Evolutionary conservation across 53 echinoderm and acorn worm species (phyloP), one percentile per base, ranked within the genome.

Genomic region (Luidia sarsii): DNA sequence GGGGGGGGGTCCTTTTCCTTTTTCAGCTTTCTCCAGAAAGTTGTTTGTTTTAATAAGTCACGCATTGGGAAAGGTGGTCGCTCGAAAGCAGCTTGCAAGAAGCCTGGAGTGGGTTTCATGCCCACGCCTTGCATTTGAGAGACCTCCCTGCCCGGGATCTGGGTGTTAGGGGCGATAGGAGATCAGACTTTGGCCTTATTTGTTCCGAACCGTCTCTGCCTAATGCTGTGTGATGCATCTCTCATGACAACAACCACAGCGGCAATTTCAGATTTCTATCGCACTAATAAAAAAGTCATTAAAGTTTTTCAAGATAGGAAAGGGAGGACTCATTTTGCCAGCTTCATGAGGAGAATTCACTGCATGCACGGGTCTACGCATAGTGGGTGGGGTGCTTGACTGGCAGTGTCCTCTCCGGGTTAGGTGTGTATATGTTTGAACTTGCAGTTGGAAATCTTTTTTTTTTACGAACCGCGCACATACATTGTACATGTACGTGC

Each of bases 11-110:
- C n/a, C n/a, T n/a, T n/a, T n/a, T n/a, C n/a, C n/a, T n/a, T n/a
- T n/a, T n/a, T n/a, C n/a, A n/a, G n/a, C n/a, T n/a, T 20, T 9
- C 18, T 35, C 56, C 57, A 15, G 74, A 77, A 77, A 77, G 61
- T 77, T 59, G 77, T 62, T 77, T 43, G 45, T 35, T 41, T 48
- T 77, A 77, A 77, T 77, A 77, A 77, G 77, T 77, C 43, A 77
- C 77, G 43, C 62, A 77, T 77, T 77, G 31, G 29, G 36, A 77
- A 39, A 29, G 29, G 5, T n/a, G 46, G 48, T 46, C 60, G 62
- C 77, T 77, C 61, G 55, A 55, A n/a, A 77, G 38, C 61, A 77
- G 38, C 59, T 60, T 16, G 33, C 77, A 31, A 32, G 60, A 43
- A 4, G 13, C 24, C 4, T 43, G 16, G 15, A 61, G 18, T 39